A percentile compares a stretch with the other conserved stretches of the same genome.
Conservation (phyloP, 2,113 vertebrate genomes). For the Dasyprocta punctata region DNA sequence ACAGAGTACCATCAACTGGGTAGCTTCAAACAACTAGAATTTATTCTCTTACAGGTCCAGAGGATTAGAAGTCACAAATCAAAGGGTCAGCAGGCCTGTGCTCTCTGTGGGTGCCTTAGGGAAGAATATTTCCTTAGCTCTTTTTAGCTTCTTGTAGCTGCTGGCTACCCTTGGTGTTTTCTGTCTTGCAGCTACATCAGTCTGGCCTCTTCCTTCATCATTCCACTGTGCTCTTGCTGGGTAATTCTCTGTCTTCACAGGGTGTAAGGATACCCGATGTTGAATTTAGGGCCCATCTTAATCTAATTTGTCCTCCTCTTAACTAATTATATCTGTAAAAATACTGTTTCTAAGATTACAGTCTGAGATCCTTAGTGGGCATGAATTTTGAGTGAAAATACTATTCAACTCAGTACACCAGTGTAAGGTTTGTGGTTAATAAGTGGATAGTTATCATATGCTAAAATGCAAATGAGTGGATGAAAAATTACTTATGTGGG, state of each 20-base stretch:
- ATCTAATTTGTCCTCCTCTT: not conserved
- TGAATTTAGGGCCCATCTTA: not conserved
- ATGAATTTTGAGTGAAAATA: not conserved
- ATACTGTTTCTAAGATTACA: not conserved
- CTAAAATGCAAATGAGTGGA: not conserved
- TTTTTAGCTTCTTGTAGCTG: not conserved
- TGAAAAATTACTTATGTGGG: not conserved
- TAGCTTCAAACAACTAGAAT: not conserved
- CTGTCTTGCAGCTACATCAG: not conserved
- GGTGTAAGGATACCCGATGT: not conserved
- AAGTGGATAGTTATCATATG: not conserved
- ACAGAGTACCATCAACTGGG: not conserved
- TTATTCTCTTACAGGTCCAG: not conserved
- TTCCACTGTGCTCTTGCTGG: not conserved
- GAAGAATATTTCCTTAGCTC: not conserved
- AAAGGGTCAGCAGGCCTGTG: not conserved
- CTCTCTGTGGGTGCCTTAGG: not conserved
- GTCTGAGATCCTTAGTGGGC: not conserved
- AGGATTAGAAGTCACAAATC: not conserved
- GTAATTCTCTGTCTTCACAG: not conserved
- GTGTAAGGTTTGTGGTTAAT: not conserved
- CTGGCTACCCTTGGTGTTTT: not conserved
- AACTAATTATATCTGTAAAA: not conserved
- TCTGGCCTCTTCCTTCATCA: not conserved
- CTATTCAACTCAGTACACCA: not conserved